A percentile compares a stretch with the other conserved stretches of the same genome.
Evolutionary conservation across 1,140 invertebrate genomes (phyloP).

Genomic region (Anastatus disparis): DNA sequence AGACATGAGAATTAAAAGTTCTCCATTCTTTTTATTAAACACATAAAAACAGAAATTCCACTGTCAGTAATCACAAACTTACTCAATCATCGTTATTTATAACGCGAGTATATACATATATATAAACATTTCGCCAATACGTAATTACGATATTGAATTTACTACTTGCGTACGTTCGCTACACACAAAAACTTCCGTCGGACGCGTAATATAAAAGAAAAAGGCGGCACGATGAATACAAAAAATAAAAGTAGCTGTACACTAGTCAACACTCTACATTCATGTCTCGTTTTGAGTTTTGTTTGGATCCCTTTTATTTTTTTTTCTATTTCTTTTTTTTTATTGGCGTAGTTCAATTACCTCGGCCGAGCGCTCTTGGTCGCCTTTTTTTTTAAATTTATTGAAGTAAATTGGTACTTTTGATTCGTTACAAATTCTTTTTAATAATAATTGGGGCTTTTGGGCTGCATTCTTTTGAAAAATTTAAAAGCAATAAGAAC

Average conservation of each 20-base stretch:
- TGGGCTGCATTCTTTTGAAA: too few species aligned
- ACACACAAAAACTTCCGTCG: slow-evolving; percentile 10
- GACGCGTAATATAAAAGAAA: slow-evolving; percentile 16
- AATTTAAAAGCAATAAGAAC: too few species aligned
- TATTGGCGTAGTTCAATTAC: slow-evolving; percentile 25
- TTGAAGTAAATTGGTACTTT: too few species aligned
- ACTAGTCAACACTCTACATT: slow-evolving; percentile 1
- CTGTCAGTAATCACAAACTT: background rate
- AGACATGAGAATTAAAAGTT: too few species aligned
- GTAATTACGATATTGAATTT: slow-evolving; percentile 13
- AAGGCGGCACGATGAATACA: background rate
- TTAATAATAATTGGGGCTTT: too few species aligned
- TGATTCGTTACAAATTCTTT: too few species aligned
- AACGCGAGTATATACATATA: too few species aligned
- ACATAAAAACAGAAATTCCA: background rate
- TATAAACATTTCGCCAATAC: background rate
- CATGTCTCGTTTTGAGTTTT: slow-evolving; percentile 19
- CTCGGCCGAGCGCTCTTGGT: background rate
- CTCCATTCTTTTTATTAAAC: too few species aligned
- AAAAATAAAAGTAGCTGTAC: slow-evolving; percentile 6
- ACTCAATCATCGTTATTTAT: background rate
- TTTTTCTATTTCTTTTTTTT: slow-evolving; percentile 14
- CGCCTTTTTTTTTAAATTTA: too few species aligned
- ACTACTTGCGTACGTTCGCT: background rate
- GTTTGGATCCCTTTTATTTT: too few species aligned